Base-by-base conservation (phyloP, 30 jellyfish, hydroid and myxozoan genomes). In the Sanderia malayensis region DNA sequence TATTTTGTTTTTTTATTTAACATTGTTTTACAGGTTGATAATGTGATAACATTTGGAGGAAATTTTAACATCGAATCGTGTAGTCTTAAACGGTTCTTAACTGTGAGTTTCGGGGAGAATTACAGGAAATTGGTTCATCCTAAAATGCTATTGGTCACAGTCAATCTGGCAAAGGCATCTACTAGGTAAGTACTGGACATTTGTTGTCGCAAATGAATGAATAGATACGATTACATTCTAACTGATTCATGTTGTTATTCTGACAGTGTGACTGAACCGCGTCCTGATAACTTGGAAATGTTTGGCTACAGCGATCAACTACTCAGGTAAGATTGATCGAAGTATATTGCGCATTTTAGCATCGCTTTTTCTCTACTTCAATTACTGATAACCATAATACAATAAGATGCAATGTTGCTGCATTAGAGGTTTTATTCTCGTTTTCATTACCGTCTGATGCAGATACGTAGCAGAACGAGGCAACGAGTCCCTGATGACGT, bases 381-480 rank as follows among this genome's bases (percentile, higher is more conserved):
- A n/a, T n/a, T n/a, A n/a, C n/a, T n/a, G n/a, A n/a, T n/a, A n/a
- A n/a, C n/a, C n/a, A n/a, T n/a, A n/a, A n/a, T n/a, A n/a, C n/a
- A n/a, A n/a, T n/a, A n/a, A n/a, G n/a, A n/a, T n/a, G n/a, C n/a
- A n/a, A n/a, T n/a, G n/a, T n/a, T n/a, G n/a, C n/a, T n/a, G n/a
- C n/a, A n/a, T n/a, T n/a, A n/a, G n/a, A n/a, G n/a, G n/a, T n/a
- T n/a, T n/a, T n/a, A n/a, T n/a, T n/a, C n/a, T n/a, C n/a, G 20
- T 8, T 8, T 32, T 26, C 6, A 9, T 9, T 1, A 1, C 60
- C 1, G 24, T 29, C 31, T 28, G 25, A 33, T 19, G 55, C 73
- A 88, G 97, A 55, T 88, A 74, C 55, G 75, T 90, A 46, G 92
- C 94, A 53, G 98, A 84, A 59, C 58, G 96, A 31, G 95, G 98